Evolutionary conservation across 2,888 invertebrate genomes (phyloP).

Genomic region (Isotomurus palustris): DNA sequence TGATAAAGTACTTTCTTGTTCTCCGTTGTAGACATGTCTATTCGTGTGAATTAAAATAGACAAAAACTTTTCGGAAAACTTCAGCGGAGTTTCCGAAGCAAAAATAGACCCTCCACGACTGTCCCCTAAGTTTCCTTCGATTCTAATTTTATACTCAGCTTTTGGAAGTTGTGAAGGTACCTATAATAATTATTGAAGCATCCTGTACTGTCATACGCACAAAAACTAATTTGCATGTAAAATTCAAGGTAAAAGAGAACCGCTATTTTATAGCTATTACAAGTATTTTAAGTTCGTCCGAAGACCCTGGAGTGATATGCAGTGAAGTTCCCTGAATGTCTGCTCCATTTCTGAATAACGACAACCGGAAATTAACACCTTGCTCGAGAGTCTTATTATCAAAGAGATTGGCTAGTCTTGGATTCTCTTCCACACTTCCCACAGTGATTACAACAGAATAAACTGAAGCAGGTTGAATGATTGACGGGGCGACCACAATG

Average conservation of each 20-base stretch:
- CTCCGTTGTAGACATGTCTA: constrained; percentile 55
- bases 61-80: constrained; percentile 53
- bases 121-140: constrained; percentile 52
- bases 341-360: constrained; percentile 52
- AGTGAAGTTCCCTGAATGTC: constrained; percentile 51
- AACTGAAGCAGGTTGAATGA: constrained; percentile 46
- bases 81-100: constrained; percentile 53
- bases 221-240: background rate
- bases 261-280: constrained; percentile 46
- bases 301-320: constrained; percentile 51
- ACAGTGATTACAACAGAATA: constrained; percentile 44
- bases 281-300: constrained; percentile 52
- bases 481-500: constrained; percentile 45
- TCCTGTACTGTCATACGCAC: background rate
- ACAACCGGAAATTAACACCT: constrained; percentile 49
- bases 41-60: constrained; percentile 57
- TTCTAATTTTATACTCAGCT: constrained; percentile 52
- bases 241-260: background rate
- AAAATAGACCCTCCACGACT: constrained; percentile 53
- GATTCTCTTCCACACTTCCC: constrained; percentile 23
- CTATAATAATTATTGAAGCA: constrained; percentile 43
- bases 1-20: constrained; percentile 50
- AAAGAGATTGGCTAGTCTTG: constrained; percentile 15
- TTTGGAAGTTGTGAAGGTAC: constrained; percentile 51
- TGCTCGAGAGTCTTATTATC: constrained; percentile 12